Percentiles rank a stretch among this genome's conserved stretches.
Conservation (phyloP, 92 coral and sea anemone species). For the Pocillopora grandis region DNA sequence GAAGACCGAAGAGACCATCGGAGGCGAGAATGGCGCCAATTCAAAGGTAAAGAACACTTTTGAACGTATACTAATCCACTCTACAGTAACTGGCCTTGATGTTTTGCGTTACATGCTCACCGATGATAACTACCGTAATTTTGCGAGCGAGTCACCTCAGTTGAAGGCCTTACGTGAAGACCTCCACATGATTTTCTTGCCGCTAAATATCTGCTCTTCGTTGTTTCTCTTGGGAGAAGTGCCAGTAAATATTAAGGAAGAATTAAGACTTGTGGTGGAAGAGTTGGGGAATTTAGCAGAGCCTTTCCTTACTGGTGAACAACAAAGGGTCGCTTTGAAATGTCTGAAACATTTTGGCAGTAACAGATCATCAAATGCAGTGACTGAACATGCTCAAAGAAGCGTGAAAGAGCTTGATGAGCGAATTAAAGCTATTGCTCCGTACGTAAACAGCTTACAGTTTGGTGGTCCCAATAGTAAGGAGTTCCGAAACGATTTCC, state of each 20-base stretch:
- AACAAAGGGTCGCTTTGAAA: conserved; percentile 3
- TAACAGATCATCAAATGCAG: not conserved
- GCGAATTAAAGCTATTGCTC: too few relatives aligned
- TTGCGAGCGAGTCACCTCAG: not conserved
- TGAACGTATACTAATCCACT: not conserved
- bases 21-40: conserved; percentile 25
- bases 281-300: not conserved
- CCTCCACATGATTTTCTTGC: not conserved
- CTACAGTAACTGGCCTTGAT: conserved; percentile 16
- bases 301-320: conserved; percentile 12
- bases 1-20: conserved; percentile 11
- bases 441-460: too few relatives aligned
- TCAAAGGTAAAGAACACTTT: conserved; percentile 6
- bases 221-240: conserved; percentile 10
- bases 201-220: conserved; percentile 8
- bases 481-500: too few relatives aligned
- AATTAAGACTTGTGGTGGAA: conserved; percentile 3
- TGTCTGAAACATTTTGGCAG: conserved; percentile 14
- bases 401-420: too few relatives aligned
- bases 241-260: conserved; percentile 24
- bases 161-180: conserved; percentile 17
- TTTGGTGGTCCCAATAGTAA: too few relatives aligned
- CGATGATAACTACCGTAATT: not conserved
- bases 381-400: too few relatives aligned
- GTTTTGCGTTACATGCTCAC: conserved; percentile 21